Conservation (phyloP, 2,888 invertebrate species). For the Crossocerus cetratus region DNA sequence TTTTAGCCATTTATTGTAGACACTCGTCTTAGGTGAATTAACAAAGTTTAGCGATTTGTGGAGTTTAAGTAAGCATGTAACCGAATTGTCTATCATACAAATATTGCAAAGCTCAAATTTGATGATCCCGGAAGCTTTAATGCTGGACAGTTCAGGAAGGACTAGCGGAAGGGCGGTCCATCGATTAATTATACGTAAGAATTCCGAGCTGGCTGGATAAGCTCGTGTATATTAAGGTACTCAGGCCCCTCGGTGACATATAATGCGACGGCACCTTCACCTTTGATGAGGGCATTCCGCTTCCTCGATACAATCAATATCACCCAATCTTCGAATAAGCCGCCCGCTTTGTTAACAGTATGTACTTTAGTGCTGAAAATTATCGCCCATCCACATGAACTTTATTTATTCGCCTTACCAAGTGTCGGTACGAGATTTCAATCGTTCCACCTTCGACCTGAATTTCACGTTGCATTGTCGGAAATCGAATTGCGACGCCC, state of each 20-base stretch:
- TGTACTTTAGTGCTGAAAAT: too few species aligned
- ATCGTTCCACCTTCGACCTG: too few species aligned
- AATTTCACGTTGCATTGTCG: too few species aligned
- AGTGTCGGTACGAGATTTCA: too few species aligned
- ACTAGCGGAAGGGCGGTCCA: background rate
- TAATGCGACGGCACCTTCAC: background rate
- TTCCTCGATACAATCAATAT: background rate
- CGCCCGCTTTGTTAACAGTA: background rate
- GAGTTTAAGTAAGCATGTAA: too few species aligned
- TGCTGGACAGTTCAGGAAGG: background rate
- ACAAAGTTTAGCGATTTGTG: too few species aligned
- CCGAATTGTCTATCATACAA: background rate
- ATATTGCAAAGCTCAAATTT: background rate
- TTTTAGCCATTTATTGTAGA: too few species aligned
- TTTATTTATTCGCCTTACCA: too few species aligned
- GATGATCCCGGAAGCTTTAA: background rate
- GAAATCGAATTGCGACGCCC: too few species aligned
- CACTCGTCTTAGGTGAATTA: too few species aligned
- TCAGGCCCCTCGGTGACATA: background rate
- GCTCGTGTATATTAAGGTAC: background rate
- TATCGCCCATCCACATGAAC: too few species aligned
- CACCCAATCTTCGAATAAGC: background rate
- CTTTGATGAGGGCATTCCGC: background rate
- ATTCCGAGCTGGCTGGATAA: background rate
- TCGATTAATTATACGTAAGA: constrained; percentile 13